Base-by-base conservation (phyloP, 2,113 vertebrate species). In the Mixornis gularis region DNA sequence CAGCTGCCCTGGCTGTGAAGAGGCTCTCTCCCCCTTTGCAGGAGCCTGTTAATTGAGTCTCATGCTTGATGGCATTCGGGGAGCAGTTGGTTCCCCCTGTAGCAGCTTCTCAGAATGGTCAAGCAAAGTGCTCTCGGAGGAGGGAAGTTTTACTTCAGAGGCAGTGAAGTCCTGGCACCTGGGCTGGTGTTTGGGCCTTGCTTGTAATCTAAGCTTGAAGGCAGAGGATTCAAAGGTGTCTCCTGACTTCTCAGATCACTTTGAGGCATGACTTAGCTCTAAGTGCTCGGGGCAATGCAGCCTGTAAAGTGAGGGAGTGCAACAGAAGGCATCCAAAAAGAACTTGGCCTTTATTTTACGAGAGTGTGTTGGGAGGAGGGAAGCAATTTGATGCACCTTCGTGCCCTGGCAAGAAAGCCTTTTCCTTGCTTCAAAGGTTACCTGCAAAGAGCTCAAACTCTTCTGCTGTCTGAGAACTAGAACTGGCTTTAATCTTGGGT, bases 371-470 rank as follows among this genome's bases (percentile, higher is more conserved):
- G 87, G 81, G 76, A 92, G 91, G 87, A 94, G 93, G 62, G 66
- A 90, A 64, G 79, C 36, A 73, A 88, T 80, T 58, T 79, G 90
- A 43, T 94, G 81, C 79, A 81, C 85, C 79, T 87, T 85, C 14
- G 2, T 90, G 92, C 66, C 74, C 79, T 95, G 87, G 85, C 94
- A 85, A 51, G 87, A 83, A 95, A 92, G 74, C 17, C 71, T 84
- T 71, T 83, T 83, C 22, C n/a, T 34, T 70, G 48, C 93, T 95
- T 95, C 90, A 95, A 96, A 95, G 89, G 70, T 92, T 92, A 64
- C 62, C 66, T 86, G 80, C 58, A 53, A 81, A 74, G 66, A 69
- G 55, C 78, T 92, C 71, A 59, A 44, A 55, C 92, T 87, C 58
- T 76, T 79, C 49, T 93, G 69, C 58, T 92, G 30, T 72, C 58